A percentile compares a stretch with the other conserved stretches of the same genome.
These are phyloP conservation scores for Sebastolobus alascanus DNA, from an alignment of 2,797 vertebrate species.

Conservation along the genomic window DNA sequence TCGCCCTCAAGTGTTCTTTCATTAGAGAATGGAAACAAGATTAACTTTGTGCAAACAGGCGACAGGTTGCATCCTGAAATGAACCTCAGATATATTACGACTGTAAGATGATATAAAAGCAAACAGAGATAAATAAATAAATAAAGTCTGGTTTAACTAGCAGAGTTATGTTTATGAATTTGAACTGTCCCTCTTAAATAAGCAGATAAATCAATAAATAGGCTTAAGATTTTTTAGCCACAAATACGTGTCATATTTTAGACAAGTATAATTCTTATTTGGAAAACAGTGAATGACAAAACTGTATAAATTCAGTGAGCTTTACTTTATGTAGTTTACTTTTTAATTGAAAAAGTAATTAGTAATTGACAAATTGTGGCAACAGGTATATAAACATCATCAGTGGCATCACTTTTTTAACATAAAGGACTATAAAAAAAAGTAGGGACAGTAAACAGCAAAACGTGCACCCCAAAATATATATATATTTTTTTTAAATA, in stretches of 20 bases:
- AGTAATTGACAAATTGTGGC: no score
- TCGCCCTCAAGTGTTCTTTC: constrained; percentile 10
- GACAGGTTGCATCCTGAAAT: background rate
- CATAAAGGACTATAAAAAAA: no score
- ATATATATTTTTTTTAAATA: no score
- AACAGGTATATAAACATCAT: no score
- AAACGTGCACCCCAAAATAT: no score
- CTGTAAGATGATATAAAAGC: constrained; percentile 2
- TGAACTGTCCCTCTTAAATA: background rate
- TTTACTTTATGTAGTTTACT: background rate
- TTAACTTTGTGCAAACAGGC: constrained; percentile 31
- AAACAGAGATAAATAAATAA: background rate
- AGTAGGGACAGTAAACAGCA: no score
- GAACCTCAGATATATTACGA: background rate
- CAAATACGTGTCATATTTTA: background rate
- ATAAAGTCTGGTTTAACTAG: accelerated
- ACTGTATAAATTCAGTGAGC: background rate
- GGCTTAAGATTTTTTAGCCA: background rate
- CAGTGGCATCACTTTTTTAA: no score
- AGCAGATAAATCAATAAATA: background rate
- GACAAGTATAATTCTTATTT: background rate
- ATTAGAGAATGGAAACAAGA: constrained; percentile 33
- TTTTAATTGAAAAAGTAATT: background rate
- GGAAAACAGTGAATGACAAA: background rate
- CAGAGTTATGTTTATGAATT: background rate